Conservation (phyloP, 2,888 invertebrate genomes). For the Hirtodrosophila confusa region DNA sequence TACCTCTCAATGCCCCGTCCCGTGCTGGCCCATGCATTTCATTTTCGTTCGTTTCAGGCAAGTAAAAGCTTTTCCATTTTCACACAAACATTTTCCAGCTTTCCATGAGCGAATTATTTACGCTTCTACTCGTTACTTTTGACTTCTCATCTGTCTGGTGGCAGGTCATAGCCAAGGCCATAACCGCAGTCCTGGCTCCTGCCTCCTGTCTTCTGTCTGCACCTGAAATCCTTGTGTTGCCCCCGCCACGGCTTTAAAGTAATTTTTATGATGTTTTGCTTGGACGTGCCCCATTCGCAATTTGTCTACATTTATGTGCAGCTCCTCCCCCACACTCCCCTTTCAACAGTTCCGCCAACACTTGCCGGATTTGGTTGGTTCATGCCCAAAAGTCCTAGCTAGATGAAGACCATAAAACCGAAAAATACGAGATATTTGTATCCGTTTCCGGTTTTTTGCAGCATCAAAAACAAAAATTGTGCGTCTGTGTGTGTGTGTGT, state of each 20-base stretch:
- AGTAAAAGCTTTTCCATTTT: too few relatives aligned
- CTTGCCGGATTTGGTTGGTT: constrained; percentile 50
- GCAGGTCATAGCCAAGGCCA: background rate
- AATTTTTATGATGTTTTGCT: constrained; percentile 57
- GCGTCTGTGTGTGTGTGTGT: constrained; percentile 1
- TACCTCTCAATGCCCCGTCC: too few relatives aligned
- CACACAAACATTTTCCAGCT: too few relatives aligned
- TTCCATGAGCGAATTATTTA: too few relatives aligned
- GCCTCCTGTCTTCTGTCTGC: constrained; percentile 1
- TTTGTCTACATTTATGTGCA: constrained; percentile 57
- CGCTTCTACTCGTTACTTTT: background rate
- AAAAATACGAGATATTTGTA: constrained; percentile 65
- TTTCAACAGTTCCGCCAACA: constrained; percentile 17
- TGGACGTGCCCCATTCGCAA: constrained; percentile 63
- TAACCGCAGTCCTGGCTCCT: constrained; percentile 4
- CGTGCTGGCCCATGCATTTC: too few relatives aligned
- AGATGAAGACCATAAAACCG: constrained; percentile 62
- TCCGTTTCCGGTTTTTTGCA: constrained; percentile 48
- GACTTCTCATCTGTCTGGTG: constrained; percentile 3
- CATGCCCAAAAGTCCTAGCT: constrained; percentile 54
- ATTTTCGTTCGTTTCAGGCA: too few relatives aligned
- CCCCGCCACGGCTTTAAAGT: constrained; percentile 43
- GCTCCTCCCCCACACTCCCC: background rate
- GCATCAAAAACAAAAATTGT: constrained; percentile 31
- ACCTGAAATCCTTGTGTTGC: constrained; percentile 31